Base-by-base conservation (phyloP, 2,797 vertebrate species). In the Emys orbicularis region DNA sequence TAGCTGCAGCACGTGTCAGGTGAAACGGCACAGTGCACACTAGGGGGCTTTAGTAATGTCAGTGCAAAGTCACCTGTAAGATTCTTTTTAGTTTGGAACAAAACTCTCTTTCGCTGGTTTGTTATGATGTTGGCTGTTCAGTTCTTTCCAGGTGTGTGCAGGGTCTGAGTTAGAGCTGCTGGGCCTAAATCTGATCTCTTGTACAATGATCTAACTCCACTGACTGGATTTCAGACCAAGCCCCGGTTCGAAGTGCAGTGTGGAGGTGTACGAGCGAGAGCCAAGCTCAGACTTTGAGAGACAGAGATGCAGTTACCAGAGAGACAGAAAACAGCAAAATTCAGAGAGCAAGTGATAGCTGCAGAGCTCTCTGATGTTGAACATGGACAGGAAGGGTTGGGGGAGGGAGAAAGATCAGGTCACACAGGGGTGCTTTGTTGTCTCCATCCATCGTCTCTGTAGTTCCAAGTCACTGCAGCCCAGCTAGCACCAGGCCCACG, bases 81-180 rank as follows among this genome's bases (percentile, higher is more conserved):
- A n/a, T 37, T n/a, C 10, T 21, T 19, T 10, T 41, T 59, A 8
- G 72, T 49, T 50, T 65, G 34, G 61, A 65, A 9, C 34, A 65
- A 65, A 65, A 65, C 61, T 21, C 52, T 65, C 34, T 34, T 65
- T 16, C 8, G 47, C 29, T 1, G 15, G 6, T 7, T 5, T 34
- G 77, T 15, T 2, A 2, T 9, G 49, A 61, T 56, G 74, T 80
- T 84, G 52, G 65, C 76, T 25, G 0, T 5, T 0, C 7, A 44
- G 81, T 37, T 49, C 23, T 57, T n/a, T 21, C 11, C 50, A 2
- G 41, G 29, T 4, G 1, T 4, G 54, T 61, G 4, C 2, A 79
- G n/a, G 34, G 0, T 47, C 21, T 2, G 27, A 1, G 25, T 1
- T 52, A 4, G 82, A 49, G 56, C 56, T 2, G 80, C 25, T 2